These are phyloP conservation scores for Ptychodera flava DNA, from an alignment of 35 echinoderm and acorn worm genomes.

Conservation along the genomic window DNA sequence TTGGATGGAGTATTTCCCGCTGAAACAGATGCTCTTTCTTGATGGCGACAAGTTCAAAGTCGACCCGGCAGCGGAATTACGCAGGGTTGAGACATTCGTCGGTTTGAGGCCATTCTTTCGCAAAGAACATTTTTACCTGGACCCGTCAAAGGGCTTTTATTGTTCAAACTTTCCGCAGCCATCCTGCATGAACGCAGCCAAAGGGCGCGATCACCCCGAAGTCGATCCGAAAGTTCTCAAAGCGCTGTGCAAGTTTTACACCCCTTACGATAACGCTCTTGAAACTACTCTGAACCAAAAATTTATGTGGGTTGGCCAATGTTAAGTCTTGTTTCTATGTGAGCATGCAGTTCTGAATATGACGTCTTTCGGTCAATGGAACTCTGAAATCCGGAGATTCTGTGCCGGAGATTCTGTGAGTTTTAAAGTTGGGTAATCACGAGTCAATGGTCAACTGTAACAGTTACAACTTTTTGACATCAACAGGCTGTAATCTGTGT, in stretches of 20 bases:
- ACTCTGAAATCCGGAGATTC: no score
- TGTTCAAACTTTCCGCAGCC: slow-evolving; percentile 41
- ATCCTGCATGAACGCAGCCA: slow-evolving; percentile 37
- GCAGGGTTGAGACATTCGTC: slow-evolving; percentile 55
- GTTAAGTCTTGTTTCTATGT: no score
- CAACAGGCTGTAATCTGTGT: no score
- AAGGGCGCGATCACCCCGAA: slow-evolving; percentile 55
- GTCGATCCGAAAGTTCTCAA: slow-evolving; percentile 31
- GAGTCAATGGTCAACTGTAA: no score
- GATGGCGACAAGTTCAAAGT: slow-evolving; percentile 47
- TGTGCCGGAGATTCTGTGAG: no score
- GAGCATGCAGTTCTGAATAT: no score
- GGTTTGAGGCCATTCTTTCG: slow-evolving; percentile 45
- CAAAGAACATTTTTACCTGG: slow-evolving; percentile 55
- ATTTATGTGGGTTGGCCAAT: slow-evolving; percentile 40
- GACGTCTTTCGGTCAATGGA: no score
- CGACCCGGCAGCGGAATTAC: slow-evolving; percentile 31
- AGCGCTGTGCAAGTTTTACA: slow-evolving; percentile 50
- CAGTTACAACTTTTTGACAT: no score
- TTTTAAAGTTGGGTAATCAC: no score
- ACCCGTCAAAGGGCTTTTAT: slow-evolving; percentile 61
- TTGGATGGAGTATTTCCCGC: slow-evolving; percentile 52
- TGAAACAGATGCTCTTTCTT: slow-evolving; percentile 44
- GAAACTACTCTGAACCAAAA: slow-evolving; percentile 19
- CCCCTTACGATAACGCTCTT: slow-evolving; percentile 54